Evolutionary conservation across 2,797 vertebrate species (phyloP).

Genomic region (Lepilemur septentrionalis): DNA sequence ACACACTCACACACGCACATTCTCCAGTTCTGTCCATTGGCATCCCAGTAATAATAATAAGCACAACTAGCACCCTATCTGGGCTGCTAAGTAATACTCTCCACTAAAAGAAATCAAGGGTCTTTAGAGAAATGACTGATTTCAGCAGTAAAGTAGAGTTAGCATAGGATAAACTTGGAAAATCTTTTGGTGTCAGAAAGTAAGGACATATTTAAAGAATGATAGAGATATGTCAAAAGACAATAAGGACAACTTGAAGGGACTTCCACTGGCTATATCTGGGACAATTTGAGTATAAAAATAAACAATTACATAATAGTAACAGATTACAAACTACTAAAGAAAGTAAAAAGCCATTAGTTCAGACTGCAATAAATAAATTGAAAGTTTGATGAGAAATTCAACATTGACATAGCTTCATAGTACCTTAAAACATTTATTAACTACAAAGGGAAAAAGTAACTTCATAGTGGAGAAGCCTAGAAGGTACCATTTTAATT

Average conservation of each 20-base stretch:
- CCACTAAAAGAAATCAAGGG: background rate
- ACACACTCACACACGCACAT: background rate
- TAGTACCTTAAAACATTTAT: background rate
- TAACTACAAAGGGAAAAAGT: background rate
- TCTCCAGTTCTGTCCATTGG: background rate
- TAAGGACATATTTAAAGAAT: background rate
- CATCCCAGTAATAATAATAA: background rate
- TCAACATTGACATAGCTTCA: background rate
- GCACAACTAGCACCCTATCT: background rate
- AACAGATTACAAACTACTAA: background rate
- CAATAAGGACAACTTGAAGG: background rate
- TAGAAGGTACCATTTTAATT: background rate
- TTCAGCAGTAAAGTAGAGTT: background rate
- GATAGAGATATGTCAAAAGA: background rate
- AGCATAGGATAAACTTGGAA: background rate
- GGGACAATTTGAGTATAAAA: background rate
- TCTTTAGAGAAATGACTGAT: conserved; percentile 17
- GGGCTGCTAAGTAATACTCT: background rate
- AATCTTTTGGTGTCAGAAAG: conserved; percentile 13
- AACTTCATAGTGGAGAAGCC: background rate
- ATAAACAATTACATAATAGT: background rate
- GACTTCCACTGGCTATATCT: background rate
- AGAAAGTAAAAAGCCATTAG: background rate
- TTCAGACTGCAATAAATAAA: background rate
- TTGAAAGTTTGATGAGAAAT: background rate